Evolutionary conservation across 2,888 invertebrate species (phyloP).

Genomic region (Falcaria lacertinaria): DNA sequence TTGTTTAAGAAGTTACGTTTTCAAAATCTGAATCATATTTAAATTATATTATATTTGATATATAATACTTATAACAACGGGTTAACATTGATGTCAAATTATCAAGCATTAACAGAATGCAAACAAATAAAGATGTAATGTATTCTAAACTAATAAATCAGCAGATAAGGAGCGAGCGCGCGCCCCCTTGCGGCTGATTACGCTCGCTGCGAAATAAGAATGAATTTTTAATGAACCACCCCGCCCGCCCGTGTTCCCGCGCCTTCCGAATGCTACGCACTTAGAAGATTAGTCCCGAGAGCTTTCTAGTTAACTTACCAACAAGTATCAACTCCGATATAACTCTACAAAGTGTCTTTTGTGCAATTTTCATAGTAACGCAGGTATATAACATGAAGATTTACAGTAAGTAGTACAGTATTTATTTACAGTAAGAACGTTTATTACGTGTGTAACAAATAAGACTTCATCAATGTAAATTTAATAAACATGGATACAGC

Average conservation of each 20-base stretch:
- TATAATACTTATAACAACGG: too few species aligned
- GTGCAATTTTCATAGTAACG: neutral
- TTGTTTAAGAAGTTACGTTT: too few species aligned
- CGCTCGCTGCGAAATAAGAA: conserved; percentile 72
- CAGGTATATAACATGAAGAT: too few species aligned
- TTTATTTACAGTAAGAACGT: neutral
- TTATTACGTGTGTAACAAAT: too few species aligned
- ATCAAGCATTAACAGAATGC: neutral
- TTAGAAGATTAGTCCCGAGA: conserved; percentile 77
- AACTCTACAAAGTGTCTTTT: neutral
- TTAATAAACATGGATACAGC: too few species aligned
- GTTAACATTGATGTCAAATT: neutral
- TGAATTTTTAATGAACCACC: conserved; percentile 76
- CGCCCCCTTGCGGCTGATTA: conserved; percentile 67
- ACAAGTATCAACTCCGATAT: conserved; percentile 25
- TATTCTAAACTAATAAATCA: conserved; percentile 47
- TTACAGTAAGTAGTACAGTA: neutral
- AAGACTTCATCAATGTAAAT: too few species aligned
- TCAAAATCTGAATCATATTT: too few species aligned
- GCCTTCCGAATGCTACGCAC: conserved; percentile 63
- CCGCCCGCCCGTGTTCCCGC: conserved; percentile 14
- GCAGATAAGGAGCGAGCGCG: conserved; percentile 54
- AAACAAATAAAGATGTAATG: conserved; percentile 14
- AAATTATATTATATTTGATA: too few species aligned
- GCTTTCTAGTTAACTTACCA: conserved; percentile 60